Evolutionary conservation across 2,113 vertebrate genomes (phyloP).

Genomic region (Astur gentilis): DNA sequence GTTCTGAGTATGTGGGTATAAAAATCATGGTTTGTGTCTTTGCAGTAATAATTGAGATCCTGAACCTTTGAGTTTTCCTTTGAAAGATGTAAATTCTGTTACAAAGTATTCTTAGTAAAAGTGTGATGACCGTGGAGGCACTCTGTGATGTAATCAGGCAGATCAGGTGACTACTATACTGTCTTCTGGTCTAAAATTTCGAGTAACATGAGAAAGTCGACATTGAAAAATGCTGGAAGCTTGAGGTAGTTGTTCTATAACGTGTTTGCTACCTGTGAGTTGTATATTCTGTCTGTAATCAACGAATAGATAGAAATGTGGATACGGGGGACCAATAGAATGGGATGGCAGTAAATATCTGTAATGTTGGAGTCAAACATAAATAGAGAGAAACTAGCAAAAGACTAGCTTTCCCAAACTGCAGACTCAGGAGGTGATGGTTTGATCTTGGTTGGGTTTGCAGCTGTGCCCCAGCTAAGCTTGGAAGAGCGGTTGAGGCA

Average conservation of each 20-base stretch:
- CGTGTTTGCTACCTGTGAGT: not conserved
- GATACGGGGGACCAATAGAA: not conserved
- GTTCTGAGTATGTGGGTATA: not conserved
- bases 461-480: not conserved
- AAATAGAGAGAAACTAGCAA: not conserved
- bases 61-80: not conserved
- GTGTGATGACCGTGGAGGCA: not conserved
- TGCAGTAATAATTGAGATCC: not conserved
- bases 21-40: not conserved
- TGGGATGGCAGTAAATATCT: not conserved
- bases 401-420: not conserved
- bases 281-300: not conserved
- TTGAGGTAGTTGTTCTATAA: not conserved
- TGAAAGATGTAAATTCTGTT: not conserved
- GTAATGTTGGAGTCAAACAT: not conserved
- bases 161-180: not conserved
- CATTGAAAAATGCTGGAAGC: not conserved
- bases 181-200: not conserved
- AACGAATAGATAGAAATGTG: not conserved
- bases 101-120: not conserved
- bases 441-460: not conserved
- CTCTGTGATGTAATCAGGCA: not conserved
- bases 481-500: not conserved
- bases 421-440: not conserved
- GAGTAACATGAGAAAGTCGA: not conserved